phyloP scores from a whole-genome alignment of 2,797 vertebrate genomes.

The Sphenodon punctatus region DNA sequence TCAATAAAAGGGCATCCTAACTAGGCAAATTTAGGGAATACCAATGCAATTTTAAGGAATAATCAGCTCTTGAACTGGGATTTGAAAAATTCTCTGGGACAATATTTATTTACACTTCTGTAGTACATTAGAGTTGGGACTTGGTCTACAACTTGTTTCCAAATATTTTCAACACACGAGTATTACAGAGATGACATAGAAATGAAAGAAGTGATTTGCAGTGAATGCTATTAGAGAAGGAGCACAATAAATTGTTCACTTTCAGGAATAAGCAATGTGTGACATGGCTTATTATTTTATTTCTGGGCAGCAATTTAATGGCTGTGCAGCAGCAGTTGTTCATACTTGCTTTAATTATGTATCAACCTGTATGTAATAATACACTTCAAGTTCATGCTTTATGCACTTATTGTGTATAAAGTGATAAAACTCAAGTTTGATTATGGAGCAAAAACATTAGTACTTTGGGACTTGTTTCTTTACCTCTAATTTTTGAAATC shows the following conservation, averaged over 20 bases:
- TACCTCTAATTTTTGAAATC: too few relatives aligned
- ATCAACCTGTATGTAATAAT: constrained; percentile 22
- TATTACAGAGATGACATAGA: constrained; percentile 8
- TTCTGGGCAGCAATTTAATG: constrained; percentile 5
- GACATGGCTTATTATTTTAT: constrained; percentile 21
- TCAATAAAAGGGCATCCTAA: too few relatives aligned
- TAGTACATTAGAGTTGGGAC: too few relatives aligned
- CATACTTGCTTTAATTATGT: constrained; percentile 37
- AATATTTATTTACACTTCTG: too few relatives aligned
- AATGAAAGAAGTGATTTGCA: constrained; percentile 13
- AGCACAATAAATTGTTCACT: constrained; percentile 19
- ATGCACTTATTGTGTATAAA: not conserved
- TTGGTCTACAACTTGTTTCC: too few relatives aligned
- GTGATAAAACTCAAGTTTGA: not conserved
- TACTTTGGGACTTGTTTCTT: not conserved
- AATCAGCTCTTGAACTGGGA: not conserved
- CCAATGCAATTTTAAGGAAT: not conserved
- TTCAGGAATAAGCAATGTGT: constrained; percentile 24
- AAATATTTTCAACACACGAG: not conserved
- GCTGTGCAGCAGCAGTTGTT: constrained; percentile 8
- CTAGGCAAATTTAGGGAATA: too few relatives aligned
- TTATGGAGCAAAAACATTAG: not conserved
- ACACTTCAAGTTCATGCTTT: not conserved
- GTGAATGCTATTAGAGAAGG: not conserved
- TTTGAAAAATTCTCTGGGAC: not conserved